Conservation (phyloP, 2,113 vertebrate species). For the Oplegnathus fasciatus region DNA sequence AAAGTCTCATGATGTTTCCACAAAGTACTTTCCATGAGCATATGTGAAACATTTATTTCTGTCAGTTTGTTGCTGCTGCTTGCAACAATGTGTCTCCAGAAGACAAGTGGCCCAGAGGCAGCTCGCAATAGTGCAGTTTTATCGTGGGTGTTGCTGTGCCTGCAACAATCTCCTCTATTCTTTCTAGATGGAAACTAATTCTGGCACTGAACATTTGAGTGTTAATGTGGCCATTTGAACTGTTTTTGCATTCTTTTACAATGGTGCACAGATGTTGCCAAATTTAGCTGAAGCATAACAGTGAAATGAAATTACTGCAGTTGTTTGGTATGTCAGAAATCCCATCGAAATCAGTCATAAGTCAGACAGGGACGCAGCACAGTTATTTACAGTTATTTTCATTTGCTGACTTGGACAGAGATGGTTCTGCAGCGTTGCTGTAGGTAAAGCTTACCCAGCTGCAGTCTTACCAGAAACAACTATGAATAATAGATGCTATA, state of each 20-base stretch:
- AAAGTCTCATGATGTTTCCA: neutral
- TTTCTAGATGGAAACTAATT: slow-evolving; percentile 2
- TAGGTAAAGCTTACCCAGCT: slow-evolving; percentile 4
- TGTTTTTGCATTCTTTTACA: neutral
- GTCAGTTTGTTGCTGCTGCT: neutral
- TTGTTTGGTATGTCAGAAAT: too few relatives aligned
- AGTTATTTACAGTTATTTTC: neutral
- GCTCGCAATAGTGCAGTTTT: neutral
- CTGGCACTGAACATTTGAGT: slow-evolving; percentile 1
- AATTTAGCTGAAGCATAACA: neutral
- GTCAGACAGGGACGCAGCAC: slow-evolving; percentile 2
- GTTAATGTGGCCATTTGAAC: neutral
- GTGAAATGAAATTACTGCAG: neutral
- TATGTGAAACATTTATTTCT: neutral
- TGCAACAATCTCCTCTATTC: neutral
- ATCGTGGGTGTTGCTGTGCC: slow-evolving; percentile 35
- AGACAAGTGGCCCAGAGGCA: slow-evolving; percentile 17
- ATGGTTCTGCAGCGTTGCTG: slow-evolving; percentile 14
- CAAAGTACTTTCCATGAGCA: neutral
- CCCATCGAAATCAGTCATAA: neutral
- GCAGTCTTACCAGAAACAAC: slow-evolving; percentile 15
- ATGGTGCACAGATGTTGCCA: neutral
- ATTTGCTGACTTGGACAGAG: slow-evolving; percentile 7
- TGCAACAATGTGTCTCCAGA: neutral
- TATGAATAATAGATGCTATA: slow-evolving; percentile 49